phyloP scores from a whole-genome alignment of 1,140 invertebrate species.

The Halesus radiatus region DNA sequence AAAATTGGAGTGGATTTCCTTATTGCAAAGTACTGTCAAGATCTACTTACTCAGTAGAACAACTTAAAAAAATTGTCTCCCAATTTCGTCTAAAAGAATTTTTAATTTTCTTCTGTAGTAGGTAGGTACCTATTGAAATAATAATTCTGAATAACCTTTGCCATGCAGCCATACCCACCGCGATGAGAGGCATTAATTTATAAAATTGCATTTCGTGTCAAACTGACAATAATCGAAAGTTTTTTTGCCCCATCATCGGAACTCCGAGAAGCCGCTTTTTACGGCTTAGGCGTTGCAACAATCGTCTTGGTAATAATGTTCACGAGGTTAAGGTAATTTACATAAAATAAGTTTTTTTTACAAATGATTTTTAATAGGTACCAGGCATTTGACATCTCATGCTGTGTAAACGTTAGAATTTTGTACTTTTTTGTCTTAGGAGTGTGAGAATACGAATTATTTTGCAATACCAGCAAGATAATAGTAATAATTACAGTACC shows the following conservation, averaged over 20 bases:
- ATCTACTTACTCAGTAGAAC: no score
- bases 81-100: no score
- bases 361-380: not conserved
- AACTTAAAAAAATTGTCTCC: no score
- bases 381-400: not conserved
- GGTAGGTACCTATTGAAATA: not conserved
- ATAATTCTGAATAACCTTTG: not conserved
- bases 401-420: not conserved
- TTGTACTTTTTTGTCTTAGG: no score
- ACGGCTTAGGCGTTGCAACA: conserved; percentile 4
- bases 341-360: conserved; percentile 43
- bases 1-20: no score
- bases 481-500: no score
- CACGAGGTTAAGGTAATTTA: conserved; percentile 45
- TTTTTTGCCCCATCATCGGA: conserved; percentile 32
- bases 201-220: conserved; percentile 40
- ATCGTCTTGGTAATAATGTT: conserved; percentile 26
- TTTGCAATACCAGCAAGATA: no score
- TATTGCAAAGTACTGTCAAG: no score
- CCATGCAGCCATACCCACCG: not conserved
- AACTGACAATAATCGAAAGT: conserved; percentile 40
- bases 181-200: not conserved
- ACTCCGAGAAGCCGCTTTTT: not conserved
- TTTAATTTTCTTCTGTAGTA: no score
- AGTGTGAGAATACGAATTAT: no score